These are phyloP conservation scores for Calliphora vicina DNA, from an alignment of 1,140 invertebrate species.

Conservation along the genomic window DNA sequence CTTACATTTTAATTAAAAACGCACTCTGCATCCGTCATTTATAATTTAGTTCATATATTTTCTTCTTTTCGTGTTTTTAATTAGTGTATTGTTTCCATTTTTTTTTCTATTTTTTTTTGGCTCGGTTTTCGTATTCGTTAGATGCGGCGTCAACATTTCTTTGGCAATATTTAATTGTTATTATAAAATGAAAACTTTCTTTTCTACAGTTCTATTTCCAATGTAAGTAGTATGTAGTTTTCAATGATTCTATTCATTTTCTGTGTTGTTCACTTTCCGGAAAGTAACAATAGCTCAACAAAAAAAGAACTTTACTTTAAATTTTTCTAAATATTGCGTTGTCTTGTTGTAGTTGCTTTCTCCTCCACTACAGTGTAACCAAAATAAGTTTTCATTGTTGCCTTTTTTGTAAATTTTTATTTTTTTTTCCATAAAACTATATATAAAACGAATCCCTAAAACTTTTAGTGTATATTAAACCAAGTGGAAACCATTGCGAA, in stretches of 20 bases:
- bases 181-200: background rate
- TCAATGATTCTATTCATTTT: background rate
- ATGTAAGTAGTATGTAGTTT: background rate
- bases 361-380: background rate
- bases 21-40: background rate
- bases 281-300: background rate
- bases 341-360: background rate
- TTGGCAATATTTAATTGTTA: background rate
- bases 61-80: background rate
- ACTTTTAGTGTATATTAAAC: background rate
- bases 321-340: background rate
- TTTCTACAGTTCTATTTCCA: background rate
- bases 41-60: background rate
- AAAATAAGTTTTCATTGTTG: conserved; percentile 1
- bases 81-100: background rate
- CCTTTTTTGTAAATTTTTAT: background rate
- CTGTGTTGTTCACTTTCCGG: background rate
- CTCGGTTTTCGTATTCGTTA: too few species aligned
- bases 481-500: background rate
- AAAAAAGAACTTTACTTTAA: background rate
- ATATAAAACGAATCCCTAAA: background rate
- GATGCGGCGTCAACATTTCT: background rate
- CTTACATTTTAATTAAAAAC: background rate
- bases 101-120: background rate
- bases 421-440: background rate